phyloP scores from a whole-genome alignment of 2,888 invertebrate genomes.

The Gortyna flavago region DNA sequence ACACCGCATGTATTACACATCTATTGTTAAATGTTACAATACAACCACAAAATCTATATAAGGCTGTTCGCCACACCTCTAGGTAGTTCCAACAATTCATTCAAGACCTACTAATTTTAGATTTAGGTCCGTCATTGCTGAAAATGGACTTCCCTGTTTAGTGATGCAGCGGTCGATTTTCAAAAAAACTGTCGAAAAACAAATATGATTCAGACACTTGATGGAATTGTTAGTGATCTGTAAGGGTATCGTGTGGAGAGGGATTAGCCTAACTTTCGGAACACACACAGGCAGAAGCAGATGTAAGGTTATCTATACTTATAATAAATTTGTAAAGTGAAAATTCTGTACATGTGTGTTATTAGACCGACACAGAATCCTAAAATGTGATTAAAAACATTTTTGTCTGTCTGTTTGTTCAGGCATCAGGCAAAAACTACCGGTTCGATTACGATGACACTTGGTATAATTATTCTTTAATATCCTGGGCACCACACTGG shows the following conservation, averaged over 20 bases:
- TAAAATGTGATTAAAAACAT: no score
- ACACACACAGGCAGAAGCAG: neutral
- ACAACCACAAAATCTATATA: conserved; percentile 23
- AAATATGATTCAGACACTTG: neutral
- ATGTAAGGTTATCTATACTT: neutral
- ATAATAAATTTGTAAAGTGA: no score
- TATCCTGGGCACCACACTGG: no score
- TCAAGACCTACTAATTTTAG: conserved; percentile 12
- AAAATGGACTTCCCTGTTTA: conserved; percentile 16
- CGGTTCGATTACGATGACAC: no score
- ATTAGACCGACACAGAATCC: no score
- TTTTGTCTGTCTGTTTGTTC: no score
- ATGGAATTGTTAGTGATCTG: neutral
- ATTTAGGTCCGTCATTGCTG: neutral
- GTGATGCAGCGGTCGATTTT: neutral
- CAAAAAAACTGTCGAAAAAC: neutral
- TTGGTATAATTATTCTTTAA: no score
- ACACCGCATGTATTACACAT: conserved; percentile 12
- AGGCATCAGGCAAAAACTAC: no score
- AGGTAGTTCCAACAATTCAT: neutral
- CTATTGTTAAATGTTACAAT: neutral
- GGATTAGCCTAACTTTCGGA: neutral
- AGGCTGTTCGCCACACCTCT: neutral
- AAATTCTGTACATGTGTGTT: no score
- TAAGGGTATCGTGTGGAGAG: neutral